Percentiles rank a stretch among this genome's conserved stretches.
These are phyloP conservation scores for Gastrophysa polygoni DNA, from an alignment of 2,888 invertebrate species.

Conservation along the genomic window DNA sequence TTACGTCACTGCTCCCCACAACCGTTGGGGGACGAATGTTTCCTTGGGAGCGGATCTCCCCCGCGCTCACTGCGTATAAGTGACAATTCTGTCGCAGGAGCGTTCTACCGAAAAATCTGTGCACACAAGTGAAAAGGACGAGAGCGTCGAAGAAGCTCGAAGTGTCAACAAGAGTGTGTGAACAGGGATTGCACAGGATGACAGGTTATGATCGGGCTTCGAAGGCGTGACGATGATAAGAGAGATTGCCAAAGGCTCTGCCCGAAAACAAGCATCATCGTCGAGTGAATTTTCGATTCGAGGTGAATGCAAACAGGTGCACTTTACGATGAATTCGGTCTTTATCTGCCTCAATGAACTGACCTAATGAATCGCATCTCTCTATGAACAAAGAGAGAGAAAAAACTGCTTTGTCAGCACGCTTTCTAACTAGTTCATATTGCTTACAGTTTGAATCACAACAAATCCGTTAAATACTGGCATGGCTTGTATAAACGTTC, in stretches of 20 bases:
- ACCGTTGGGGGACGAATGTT: conserved; percentile 24
- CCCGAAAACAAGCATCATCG: background rate
- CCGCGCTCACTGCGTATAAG: conserved; percentile 31
- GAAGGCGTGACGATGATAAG: background rate
- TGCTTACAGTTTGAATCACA: too few species aligned
- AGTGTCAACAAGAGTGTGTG: background rate
- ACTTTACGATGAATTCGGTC: too few species aligned
- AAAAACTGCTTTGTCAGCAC: too few species aligned
- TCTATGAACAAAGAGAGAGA: too few species aligned
- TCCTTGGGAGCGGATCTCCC: conserved; percentile 31
- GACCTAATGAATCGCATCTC: too few species aligned
- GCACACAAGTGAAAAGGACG: conserved; percentile 11
- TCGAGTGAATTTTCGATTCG: too few species aligned
- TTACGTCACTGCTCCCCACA: conserved; percentile 7
- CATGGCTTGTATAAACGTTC: too few species aligned
- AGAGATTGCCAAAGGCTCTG: background rate
- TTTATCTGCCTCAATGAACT: too few species aligned
- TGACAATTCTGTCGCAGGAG: conserved; percentile 31
- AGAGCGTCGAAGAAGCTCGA: background rate
- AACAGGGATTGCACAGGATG: background rate
- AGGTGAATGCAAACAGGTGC: too few species aligned
- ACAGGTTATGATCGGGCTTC: background rate
- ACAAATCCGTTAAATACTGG: too few species aligned
- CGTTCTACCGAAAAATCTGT: conserved; percentile 30
- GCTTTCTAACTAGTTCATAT: too few species aligned